phyloP scores from a whole-genome alignment of 2,113 vertebrate species.

The Forbesichthys papilliferus region DNA sequence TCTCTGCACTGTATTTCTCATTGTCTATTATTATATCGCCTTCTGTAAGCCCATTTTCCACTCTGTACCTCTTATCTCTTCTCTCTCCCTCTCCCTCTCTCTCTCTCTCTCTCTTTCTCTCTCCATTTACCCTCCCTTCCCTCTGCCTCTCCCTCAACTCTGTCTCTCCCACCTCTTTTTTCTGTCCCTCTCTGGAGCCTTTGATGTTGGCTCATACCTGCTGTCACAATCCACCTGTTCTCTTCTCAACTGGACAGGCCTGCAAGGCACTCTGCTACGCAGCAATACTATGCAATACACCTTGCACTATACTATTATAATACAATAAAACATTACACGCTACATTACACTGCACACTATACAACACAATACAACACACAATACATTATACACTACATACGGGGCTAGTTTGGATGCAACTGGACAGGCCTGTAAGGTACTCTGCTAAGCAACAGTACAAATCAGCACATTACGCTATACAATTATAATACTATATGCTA shows the following conservation, averaged over 20 bases:
- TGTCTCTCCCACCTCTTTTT: constrained; percentile 5
- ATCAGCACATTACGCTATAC: not conserved
- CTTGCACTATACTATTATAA: too few species aligned
- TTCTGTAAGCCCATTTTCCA: constrained; percentile 11
- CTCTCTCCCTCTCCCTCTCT: constrained; percentile 6
- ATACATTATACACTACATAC: not conserved
- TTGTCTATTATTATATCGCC: constrained; percentile 5
- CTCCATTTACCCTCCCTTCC: not conserved
- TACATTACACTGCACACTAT: too few species aligned
- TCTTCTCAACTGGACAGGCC: constrained; percentile 52
- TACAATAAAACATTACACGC: too few species aligned
- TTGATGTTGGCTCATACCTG: constrained; percentile 70
- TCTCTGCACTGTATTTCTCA: constrained; percentile 7
- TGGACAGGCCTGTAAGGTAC: constrained; percentile 12
- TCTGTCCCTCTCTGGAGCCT: constrained; percentile 44
- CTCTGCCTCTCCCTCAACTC: not conserved
- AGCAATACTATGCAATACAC: constrained; percentile 14
- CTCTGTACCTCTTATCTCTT: constrained; percentile 29
- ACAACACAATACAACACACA: too few species aligned
- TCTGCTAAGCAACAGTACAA: constrained; percentile 25
- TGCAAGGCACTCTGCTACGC: constrained; percentile 34
- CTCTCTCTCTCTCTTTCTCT: not conserved
- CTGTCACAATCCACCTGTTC: constrained; percentile 71
- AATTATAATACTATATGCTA: too few species aligned
- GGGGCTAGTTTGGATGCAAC: constrained; percentile 6